Evolutionary conservation across 2,797 vertebrate species (phyloP), one percentile per base, ranked within the genome.

Genomic region (Enteromius thamalakanensis): DNA sequence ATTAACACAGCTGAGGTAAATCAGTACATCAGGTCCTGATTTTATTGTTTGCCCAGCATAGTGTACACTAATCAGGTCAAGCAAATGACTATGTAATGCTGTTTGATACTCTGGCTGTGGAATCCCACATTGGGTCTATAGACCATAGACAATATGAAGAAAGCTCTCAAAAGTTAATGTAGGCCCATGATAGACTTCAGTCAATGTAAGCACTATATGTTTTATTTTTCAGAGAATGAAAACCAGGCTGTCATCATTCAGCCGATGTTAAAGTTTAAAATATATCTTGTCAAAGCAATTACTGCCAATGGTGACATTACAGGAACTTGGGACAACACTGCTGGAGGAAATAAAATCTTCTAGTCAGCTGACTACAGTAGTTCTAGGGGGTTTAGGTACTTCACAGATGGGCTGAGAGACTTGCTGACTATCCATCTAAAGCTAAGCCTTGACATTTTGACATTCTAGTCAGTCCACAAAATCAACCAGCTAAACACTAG

Each of bases 31-130:
- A 45, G 47, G 23, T 68, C 47, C 6, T 42, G 47, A 47, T 67
- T 82, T 67, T 65, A 76, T 76, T 82, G 32, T 45, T 82, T 76
- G 17, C 10, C 53, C 26, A 23, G 15, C 70, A 81, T 23, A 81
- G 64, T 26, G 58, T 74, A 17, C 2, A 6, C 47, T 62, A 49
- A 81, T 51, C 14, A 64, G 70, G n/a, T 8, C 19, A 64, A 65
- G 58, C 10, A 3, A 75, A 65, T 81, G 19, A 10, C 2, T 65
- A 11, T 53, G 55, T 82, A 65, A 82, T 75, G 10, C 58, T 51
- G 8, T 65, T 53, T 75, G 17, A 70, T 40, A 8, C n/a, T 23
- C 21, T 60, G 29, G 19, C 26, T 67, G 12, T 51, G 14, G 72
- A 74, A 47, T 45, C 23, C 17, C 40, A 47, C 49, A 53, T 23